These are phyloP conservation scores for Pseudochirops cupreus DNA, from an alignment of 2,797 vertebrate genomes.

Conservation along the genomic window DNA sequence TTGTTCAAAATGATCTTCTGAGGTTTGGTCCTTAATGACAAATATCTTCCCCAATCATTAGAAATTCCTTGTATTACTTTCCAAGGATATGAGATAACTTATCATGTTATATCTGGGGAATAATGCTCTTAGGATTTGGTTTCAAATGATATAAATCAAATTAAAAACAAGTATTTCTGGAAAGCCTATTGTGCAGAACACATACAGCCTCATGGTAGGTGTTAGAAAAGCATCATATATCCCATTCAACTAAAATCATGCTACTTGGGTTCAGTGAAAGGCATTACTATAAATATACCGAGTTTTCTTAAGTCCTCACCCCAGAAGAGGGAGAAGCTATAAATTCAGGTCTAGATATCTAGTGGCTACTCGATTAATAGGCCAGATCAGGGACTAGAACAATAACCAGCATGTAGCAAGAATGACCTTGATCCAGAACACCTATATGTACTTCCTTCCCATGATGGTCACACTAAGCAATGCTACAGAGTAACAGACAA, in stretches of 20 bases:
- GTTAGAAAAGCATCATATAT: not conserved
- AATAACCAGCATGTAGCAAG: not conserved
- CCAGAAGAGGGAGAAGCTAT: not conserved
- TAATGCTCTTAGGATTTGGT: not conserved
- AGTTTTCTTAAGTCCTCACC: not conserved
- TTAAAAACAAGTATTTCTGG: not conserved
- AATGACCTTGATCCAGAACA: not conserved
- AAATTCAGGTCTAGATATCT: not conserved
- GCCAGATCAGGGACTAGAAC: not conserved
- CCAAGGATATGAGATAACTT: conserved; percentile 2
- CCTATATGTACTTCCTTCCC: not conserved
- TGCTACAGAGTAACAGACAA: not conserved
- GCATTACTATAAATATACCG: not conserved
- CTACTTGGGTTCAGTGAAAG: not conserved
- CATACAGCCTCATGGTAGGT: not conserved
- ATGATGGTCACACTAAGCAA: not conserved
- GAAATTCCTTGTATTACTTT: conserved; percentile 6
- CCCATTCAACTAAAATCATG: not conserved
- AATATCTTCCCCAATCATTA: not conserved
- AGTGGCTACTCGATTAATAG: not conserved
- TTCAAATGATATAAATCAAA: not conserved
- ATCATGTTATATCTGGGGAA: not conserved
- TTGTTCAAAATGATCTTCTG: conserved; percentile 12
- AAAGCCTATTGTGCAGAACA: not conserved
- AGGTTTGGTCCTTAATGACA: not conserved